Evolutionary conservation across 2,797 vertebrate species (phyloP).

Genomic region (Malurus splendens): DNA sequence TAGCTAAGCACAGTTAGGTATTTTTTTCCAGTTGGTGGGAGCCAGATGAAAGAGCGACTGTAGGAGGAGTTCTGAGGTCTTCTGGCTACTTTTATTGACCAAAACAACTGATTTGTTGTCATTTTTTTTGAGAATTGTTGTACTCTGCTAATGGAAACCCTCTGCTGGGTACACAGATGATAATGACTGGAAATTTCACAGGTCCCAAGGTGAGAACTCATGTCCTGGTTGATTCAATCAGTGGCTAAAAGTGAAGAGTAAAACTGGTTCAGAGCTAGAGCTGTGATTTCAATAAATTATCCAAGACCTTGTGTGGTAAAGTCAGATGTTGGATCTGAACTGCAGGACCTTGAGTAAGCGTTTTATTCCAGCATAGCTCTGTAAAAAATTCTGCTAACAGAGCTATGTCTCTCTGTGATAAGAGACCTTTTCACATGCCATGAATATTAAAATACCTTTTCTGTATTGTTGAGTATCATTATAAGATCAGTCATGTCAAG

Average conservation of each 20-base stretch:
- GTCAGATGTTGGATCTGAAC: neutral
- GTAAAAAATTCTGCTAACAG: neutral
- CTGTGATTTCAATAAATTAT: neutral
- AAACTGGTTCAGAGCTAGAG: neutral
- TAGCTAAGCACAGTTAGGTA: constrained; percentile 39
- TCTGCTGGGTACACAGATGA: neutral
- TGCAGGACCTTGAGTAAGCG: neutral
- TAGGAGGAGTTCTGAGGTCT: constrained; percentile 25
- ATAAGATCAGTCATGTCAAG: neutral
- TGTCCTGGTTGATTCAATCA: neutral
- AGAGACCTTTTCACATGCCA: neutral
- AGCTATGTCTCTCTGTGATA: neutral
- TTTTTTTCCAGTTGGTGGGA: constrained; percentile 47
- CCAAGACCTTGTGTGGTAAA: neutral
- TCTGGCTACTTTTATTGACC: neutral
- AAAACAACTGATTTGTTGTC: neutral
- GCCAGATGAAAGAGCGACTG: constrained; percentile 46
- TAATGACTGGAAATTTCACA: neutral
- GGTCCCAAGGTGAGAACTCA: neutral
- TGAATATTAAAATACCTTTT: neutral
- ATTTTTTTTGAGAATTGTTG: neutral
- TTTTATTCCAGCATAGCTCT: neutral
- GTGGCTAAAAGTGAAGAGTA: neutral
- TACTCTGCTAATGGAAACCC: neutral
- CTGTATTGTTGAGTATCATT: neutral